Percentiles rank a stretch among this genome's conserved stretches.
phyloP scores from a whole-genome alignment of 1,140 invertebrate genomes.

The Agrypnia vestita region DNA sequence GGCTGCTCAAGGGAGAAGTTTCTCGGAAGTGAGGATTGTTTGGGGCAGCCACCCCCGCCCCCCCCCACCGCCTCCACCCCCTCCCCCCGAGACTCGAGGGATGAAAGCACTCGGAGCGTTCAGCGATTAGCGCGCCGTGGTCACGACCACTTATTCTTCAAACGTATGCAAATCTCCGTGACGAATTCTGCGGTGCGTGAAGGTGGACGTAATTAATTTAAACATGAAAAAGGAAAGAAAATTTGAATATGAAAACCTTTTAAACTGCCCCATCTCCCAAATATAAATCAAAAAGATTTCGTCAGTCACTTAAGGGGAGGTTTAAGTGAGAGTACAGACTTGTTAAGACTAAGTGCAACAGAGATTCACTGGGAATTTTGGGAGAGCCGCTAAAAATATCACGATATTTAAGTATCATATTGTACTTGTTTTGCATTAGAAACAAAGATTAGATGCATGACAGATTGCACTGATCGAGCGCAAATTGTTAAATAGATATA shows the following conservation, averaged over 20 bases:
- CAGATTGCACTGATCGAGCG: too few species aligned
- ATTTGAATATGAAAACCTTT: not conserved
- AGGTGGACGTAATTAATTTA: slow-evolving; percentile 7
- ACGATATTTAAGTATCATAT: too few species aligned
- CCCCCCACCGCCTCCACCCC: too few species aligned
- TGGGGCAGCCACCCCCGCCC: not conserved
- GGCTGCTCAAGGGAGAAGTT: not conserved
- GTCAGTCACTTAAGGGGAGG: too few species aligned
- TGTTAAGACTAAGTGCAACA: too few species aligned
- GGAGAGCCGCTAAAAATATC: too few species aligned
- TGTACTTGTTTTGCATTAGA: too few species aligned
- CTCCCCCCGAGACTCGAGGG: not conserved
- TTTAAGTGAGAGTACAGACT: too few species aligned
- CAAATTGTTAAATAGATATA: too few species aligned
- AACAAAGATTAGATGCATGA: too few species aligned
- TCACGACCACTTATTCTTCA: slow-evolving; percentile 16
- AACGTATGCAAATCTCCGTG: slow-evolving; percentile 32
- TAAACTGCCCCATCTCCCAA: not conserved
- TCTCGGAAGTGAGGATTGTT: slow-evolving; percentile 23
- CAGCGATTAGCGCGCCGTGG: slow-evolving; percentile 9
- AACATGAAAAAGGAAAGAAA: slow-evolving; percentile 9
- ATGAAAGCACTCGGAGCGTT: slow-evolving; percentile 1
- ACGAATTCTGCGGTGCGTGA: slow-evolving; percentile 31
- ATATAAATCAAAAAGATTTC: too few species aligned
- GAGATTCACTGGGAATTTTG: too few species aligned